Evolutionary conservation across 1,140 invertebrate genomes (phyloP).

Genomic region (Chrysoperla carnea): DNA sequence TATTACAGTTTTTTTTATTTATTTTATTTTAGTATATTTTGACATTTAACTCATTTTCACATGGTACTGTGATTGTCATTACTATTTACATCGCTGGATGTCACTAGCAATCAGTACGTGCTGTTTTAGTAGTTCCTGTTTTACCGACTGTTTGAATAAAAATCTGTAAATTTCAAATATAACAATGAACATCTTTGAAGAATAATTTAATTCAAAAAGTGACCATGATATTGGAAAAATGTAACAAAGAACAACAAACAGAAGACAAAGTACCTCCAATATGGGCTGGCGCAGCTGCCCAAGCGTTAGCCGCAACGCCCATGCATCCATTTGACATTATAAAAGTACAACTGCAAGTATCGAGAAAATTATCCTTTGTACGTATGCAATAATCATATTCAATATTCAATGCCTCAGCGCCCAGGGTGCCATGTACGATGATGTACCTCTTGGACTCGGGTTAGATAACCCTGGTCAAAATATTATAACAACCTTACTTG

Average conservation of each 20-base stretch:
- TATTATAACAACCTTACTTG: no score
- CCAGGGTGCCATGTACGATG: no score
- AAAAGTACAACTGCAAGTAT: slow-evolving; percentile 96
- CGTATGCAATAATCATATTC: slow-evolving; percentile 32
- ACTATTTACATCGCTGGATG: not conserved
- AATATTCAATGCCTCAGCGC: no score
- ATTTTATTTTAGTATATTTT: not conserved
- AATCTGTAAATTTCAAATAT: no score
- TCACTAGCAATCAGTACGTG: no score
- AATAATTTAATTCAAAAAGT: no score
- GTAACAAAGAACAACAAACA: slow-evolving; percentile 3
- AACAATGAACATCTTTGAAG: no score
- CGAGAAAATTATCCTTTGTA: slow-evolving; percentile 66
- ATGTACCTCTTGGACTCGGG: no score
- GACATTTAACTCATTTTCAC: not conserved
- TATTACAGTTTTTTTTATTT: not conserved
- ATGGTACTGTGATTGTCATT: not conserved
- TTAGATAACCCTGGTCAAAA: no score
- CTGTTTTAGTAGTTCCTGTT: no score
- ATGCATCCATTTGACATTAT: slow-evolving; percentile 96
- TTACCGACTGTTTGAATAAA: no score
- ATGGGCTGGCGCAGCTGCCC: slow-evolving; percentile 94
- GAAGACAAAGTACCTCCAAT: slow-evolving; percentile 46
- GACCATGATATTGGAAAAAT: not conserved
- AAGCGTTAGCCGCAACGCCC: slow-evolving; percentile 85